A percentile compares a stretch with the other conserved stretches of the same genome.
phyloP scores from a whole-genome alignment of 2,888 invertebrate genomes.

The Chorisops tibialis region DNA sequence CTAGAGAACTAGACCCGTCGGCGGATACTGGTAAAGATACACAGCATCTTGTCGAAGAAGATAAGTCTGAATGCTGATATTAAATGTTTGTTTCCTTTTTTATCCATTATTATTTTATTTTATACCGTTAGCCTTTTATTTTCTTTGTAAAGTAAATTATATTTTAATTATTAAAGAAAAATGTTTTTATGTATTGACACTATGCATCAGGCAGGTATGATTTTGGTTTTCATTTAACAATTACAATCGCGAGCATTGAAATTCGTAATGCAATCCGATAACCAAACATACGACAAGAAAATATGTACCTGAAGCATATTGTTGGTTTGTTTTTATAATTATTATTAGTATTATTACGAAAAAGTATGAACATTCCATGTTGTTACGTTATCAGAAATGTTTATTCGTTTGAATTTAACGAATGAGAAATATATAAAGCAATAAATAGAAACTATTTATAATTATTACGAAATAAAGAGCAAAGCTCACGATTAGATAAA shows the following conservation, averaged over 20 bases:
- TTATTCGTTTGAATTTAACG: conserved; percentile 8
- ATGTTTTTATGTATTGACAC: conserved; percentile 19
- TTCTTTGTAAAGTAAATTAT: conserved; percentile 17
- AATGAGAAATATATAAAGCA: conserved; percentile 11
- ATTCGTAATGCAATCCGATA: not conserved
- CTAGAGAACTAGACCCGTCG: conserved; percentile 76
- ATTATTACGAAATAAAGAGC: conserved; percentile 8
- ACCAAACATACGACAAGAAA: not conserved
- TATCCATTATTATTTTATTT: conserved; percentile 26
- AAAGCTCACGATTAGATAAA: conserved; percentile 13
- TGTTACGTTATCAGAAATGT: conserved; percentile 20
- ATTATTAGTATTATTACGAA: conserved; percentile 18
- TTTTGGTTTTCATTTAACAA: not conserved
- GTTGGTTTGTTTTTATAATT: conserved; percentile 22
- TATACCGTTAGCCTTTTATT: conserved; percentile 24
- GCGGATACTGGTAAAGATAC: conserved; percentile 90
- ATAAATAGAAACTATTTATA: conserved; percentile 22
- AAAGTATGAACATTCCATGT: conserved; percentile 21
- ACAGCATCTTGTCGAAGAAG: conserved; percentile 84
- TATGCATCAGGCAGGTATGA: conserved; percentile 19
- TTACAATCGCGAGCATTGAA: too few relatives aligned
- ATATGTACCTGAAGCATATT: conserved; percentile 21
- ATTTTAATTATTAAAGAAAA: conserved; percentile 3
- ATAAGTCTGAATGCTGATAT: conserved; percentile 62
- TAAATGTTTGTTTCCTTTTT: conserved; percentile 40